A percentile compares a stretch with the other conserved stretches of the same genome.
Conservation (phyloP, 2,888 invertebrate species). For the Timandra comae region DNA sequence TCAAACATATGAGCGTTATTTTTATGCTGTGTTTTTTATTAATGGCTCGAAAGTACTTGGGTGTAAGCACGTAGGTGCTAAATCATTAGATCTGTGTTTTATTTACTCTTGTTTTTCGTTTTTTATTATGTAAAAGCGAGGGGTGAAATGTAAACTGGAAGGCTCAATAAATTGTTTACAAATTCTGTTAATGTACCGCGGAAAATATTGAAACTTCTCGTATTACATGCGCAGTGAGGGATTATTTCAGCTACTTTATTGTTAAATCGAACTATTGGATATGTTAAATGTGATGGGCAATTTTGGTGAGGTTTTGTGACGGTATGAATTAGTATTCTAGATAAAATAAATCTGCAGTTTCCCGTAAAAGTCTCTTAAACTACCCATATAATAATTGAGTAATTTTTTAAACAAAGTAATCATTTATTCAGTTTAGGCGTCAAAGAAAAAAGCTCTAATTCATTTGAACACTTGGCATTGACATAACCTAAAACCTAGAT, state of each 20-base stretch:
- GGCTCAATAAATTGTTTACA: slow-evolving; percentile 4
- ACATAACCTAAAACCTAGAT: too few relatives aligned
- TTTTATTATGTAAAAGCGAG: slow-evolving; percentile 22
- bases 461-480: too few relatives aligned
- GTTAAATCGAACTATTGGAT: too few relatives aligned
- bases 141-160: slow-evolving; percentile 14
- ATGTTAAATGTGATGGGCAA: too few relatives aligned
- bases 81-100: slow-evolving; percentile 31
- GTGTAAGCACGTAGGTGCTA: slow-evolving; percentile 26
- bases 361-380: too few relatives aligned
- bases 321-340: too few relatives aligned
- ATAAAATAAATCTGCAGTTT: too few relatives aligned
- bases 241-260: neutral
- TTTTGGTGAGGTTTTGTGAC: too few relatives aligned
- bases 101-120: slow-evolving; percentile 16
- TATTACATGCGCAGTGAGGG: neutral
- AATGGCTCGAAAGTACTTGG: slow-evolving; percentile 27
- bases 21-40: slow-evolving; percentile 45
- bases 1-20: slow-evolving; percentile 18
- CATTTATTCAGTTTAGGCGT: too few relatives aligned
- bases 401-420: too few relatives aligned
- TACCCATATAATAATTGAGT: too few relatives aligned
- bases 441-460: too few relatives aligned
- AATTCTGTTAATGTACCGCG: slow-evolving; percentile 3
- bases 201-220: neutral